These are phyloP conservation scores for Panthera tigris DNA, from an alignment of 2,113 vertebrate genomes.

Conservation along the genomic window DNA sequence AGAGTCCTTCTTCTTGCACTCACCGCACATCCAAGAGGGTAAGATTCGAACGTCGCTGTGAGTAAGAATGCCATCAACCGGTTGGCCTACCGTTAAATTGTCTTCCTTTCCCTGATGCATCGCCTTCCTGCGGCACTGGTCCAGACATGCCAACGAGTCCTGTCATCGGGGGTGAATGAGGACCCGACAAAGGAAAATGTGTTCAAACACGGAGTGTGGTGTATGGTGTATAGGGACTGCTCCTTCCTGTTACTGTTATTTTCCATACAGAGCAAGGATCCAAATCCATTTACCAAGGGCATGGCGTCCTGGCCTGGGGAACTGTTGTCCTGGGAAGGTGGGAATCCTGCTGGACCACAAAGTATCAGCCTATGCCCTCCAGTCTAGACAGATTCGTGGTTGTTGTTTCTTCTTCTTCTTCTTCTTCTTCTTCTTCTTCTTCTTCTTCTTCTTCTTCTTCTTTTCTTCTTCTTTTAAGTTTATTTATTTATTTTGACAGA, in stretches of 20 bases:
- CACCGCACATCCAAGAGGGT: no score
- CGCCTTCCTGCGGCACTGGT: background rate
- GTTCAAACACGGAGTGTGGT: fast-evolving
- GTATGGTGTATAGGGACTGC: fast-evolving
- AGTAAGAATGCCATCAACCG: background rate
- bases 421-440: no score
- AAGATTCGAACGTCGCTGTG: fast-evolving
- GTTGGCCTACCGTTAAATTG: background rate
- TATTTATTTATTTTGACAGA: no score
- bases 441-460: no score
- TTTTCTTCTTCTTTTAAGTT: no score
- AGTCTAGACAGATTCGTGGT: fast-evolving
- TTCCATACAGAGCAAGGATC: background rate
- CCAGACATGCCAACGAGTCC: background rate
- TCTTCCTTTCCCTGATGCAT: no score
- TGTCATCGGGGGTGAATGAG: fast-evolving
- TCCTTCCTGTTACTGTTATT: no score
- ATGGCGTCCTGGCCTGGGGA: background rate
- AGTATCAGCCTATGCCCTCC: no score
- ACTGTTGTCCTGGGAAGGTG: background rate
- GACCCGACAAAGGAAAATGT: no score
- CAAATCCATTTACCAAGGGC: background rate
- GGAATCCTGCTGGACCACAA: background rate
- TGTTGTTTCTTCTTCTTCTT: background rate
- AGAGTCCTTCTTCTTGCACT: background rate